These are phyloP conservation scores for Rhabdomys pumilio DNA, from an alignment of 2,797 vertebrate genomes.

Conservation along the genomic window DNA sequence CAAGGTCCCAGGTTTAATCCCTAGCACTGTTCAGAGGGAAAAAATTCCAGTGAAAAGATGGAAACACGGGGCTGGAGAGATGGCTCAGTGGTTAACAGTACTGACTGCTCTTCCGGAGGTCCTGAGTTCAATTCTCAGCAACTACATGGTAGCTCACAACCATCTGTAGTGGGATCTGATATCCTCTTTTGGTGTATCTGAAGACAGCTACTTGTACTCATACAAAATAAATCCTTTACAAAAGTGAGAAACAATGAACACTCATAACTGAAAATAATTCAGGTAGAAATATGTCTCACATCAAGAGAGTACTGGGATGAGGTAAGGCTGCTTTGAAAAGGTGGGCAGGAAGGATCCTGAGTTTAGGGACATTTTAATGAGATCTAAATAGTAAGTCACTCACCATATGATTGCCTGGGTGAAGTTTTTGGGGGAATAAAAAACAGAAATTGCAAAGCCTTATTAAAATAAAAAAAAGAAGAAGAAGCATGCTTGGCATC, in stretches of 20 bases:
- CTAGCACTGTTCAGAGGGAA: not conserved
- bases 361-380: not conserved
- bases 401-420: not conserved
- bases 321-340: not conserved
- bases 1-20: not conserved
- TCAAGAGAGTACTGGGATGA: fast-evolving
- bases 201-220: too few relatives aligned
- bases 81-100: too few relatives aligned
- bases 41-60: not conserved
- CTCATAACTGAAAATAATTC: not conserved
- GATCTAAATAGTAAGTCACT: not conserved
- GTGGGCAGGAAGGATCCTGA: not conserved
- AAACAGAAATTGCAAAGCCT: not conserved
- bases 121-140: too few relatives aligned
- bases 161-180: too few relatives aligned
- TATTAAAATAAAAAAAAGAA: not conserved
- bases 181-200: too few relatives aligned
- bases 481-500: not conserved
- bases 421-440: not conserved
- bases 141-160: too few relatives aligned
- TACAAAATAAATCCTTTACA: too few relatives aligned
- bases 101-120: too few relatives aligned
- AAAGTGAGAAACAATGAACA: not conserved
- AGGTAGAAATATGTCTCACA: not conserved
- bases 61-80: not conserved